These are phyloP conservation scores for Helleia helle DNA, from an alignment of 2,888 invertebrate species.

Conservation along the genomic window DNA sequence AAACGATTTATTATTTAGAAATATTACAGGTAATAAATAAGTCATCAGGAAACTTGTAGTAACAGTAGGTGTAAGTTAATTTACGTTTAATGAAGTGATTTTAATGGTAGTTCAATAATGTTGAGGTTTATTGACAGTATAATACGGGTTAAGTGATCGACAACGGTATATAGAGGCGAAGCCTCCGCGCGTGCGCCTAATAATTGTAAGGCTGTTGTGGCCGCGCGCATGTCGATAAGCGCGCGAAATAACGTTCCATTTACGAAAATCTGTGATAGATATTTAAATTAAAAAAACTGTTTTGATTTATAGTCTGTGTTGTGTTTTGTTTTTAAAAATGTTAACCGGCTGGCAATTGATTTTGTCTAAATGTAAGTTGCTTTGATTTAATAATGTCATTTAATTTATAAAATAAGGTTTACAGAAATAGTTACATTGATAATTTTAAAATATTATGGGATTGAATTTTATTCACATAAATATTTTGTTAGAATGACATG, in stretches of 20 bases:
- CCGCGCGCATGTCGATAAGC: constrained; percentile 30
- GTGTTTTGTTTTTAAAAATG: constrained; percentile 33
- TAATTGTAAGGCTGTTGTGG: constrained; percentile 31
- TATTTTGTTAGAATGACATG: too few relatives aligned
- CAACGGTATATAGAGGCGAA: constrained; percentile 49
- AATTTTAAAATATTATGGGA: too few relatives aligned
- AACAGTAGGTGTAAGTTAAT: not conserved
- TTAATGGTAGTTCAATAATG: constrained; percentile 12
- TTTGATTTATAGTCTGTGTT: constrained; percentile 10
- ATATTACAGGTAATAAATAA: not conserved
- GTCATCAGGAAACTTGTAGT: not conserved
- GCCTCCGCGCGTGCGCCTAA: constrained; percentile 48
- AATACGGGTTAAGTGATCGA: constrained; percentile 23
- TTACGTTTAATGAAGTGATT: constrained; percentile 9
- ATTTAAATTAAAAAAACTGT: not conserved
- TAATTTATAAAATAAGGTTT: too few relatives aligned
- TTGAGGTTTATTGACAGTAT: constrained; percentile 17
- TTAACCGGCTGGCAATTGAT: constrained; percentile 60
- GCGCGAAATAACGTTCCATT: constrained; percentile 16
- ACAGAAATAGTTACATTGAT: too few relatives aligned
- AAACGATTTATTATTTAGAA: too few relatives aligned
- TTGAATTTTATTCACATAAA: too few relatives aligned
- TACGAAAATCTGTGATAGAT: constrained; percentile 1
- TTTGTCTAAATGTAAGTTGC: constrained; percentile 56
- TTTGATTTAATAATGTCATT: too few relatives aligned